Evolutionary conservation across 2,113 vertebrate genomes (phyloP).

Genomic region (Hymenochirus boettgeri): DNA sequence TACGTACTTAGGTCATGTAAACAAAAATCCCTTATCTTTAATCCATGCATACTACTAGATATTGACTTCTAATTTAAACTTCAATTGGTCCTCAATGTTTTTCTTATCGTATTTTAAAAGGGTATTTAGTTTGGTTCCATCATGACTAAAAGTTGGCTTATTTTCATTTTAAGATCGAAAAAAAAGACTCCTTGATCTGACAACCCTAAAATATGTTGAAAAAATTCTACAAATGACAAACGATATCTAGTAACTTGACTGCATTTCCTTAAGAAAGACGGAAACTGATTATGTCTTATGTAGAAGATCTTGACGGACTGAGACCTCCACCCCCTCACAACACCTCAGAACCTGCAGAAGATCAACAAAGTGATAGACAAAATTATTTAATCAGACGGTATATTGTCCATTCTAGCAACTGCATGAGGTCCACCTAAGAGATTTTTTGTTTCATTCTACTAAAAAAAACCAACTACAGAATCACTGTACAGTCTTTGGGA

Average conservation of each 20-base stretch:
- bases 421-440: slow-evolving; percentile 75
- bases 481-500: slow-evolving; percentile 57
- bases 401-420: slow-evolving; percentile 62
- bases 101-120: too few relatives aligned
- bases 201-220: slow-evolving; percentile 91
- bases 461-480: slow-evolving; percentile 13
- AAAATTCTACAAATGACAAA: slow-evolving; percentile 95
- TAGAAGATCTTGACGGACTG: slow-evolving; percentile 94
- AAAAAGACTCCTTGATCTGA: slow-evolving; percentile 96
- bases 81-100: too few relatives aligned
- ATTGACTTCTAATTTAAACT: too few relatives aligned
- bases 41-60: too few relatives aligned
- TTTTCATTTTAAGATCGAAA: slow-evolving; percentile 90
- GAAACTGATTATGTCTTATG: slow-evolving; percentile 94
- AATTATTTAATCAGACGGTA: slow-evolving; percentile 40
- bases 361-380: slow-evolving; percentile 86
- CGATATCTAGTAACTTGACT: slow-evolving; percentile 95
- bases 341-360: slow-evolving; percentile 92
- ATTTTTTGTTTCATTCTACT: slow-evolving; percentile 47
- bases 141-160: too few relatives aligned
- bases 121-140: too few relatives aligned
- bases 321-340: slow-evolving; percentile 93
- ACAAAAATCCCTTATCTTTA: too few relatives aligned
- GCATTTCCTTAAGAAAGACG: slow-evolving; percentile 91
- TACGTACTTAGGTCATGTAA: too few relatives aligned